Evolutionary conservation across 2,797 vertebrate species (phyloP).

Genomic region (Meda fulgida): DNA sequence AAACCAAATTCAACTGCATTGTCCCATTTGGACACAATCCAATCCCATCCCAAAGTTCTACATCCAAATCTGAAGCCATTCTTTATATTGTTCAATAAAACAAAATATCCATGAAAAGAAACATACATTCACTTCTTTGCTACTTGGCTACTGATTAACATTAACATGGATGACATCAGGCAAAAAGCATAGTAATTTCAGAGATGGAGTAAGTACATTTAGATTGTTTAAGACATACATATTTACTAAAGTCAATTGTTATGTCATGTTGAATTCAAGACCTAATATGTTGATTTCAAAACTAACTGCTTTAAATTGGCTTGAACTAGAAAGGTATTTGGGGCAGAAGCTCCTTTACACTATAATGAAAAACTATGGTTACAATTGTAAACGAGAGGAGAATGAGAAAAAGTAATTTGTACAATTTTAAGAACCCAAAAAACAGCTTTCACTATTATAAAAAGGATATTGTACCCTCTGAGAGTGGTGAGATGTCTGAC

Average conservation of each 20-base stretch:
- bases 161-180: neutral
- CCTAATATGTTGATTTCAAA: too few species aligned
- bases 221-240: too few species aligned
- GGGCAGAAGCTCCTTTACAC: neutral
- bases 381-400: neutral
- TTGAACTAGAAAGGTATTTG: neutral
- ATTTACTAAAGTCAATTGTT: neutral
- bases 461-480: conserved; percentile 99
- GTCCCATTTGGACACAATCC: neutral
- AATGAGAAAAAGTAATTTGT: neutral
- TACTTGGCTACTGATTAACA: neutral
- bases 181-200: neutral
- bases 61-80: neutral
- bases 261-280: neutral
- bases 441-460: neutral
- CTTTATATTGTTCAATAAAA: neutral
- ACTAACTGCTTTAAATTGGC: neutral
- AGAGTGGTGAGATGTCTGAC: conserved; percentile 97
- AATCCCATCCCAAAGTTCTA: neutral
- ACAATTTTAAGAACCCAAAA: neutral
- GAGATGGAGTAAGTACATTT: neutral
- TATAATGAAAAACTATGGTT: neutral
- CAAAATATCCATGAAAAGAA: neutral
- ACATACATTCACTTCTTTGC: neutral
- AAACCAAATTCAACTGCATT: neutral